Base-by-base conservation (phyloP, 2,797 vertebrate species). In the Notamacropus eugenii region DNA sequence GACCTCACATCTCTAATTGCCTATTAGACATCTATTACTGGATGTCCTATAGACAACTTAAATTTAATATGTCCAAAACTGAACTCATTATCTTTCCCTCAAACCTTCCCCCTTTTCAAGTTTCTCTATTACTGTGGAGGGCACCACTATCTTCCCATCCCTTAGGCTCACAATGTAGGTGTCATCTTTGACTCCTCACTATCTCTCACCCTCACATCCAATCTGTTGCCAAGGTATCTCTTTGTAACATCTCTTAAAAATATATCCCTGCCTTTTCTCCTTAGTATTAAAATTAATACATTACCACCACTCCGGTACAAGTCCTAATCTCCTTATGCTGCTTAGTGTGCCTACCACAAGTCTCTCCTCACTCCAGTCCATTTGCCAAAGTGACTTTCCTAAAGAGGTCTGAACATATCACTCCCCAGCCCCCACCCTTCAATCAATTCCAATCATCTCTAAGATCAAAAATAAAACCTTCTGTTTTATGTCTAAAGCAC, bases 41-140 rank as follows among this genome's bases (percentile, higher is more conserved):
- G n/a, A 74, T 74, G n/a, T 74, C 67, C 67, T 74, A 74, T 74
- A 74, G 67, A 74, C 67, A 74, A 74, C 67, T 74, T 74, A 74
- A 74, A 74, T 40, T 74, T 74, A 74, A 74, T 74, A 40, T 74
- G 67, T 74, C 67, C 67, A 74, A 74, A 74, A 74, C 67, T 9
- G 67, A 74, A 74, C 67, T 74, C 67, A 74, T 74, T 74, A 74
- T 74, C 67, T 74, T 74, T 74, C 67, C 67, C 19, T 74, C 67
- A 74, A 74, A 74, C n/a, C 67, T 74, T 74, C 67, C n/a, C n/a
- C n/a, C 67, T 40, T 74, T 74, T 74, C 67, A 74, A 40, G 67
- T 24, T 74, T 74, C n/a, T 16, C 67, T 74, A 74, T 74, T 74
- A 40, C n/a, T 40, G 1, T 74, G 40, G 67, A 74, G n/a, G 19